A percentile compares a stretch with the other conserved stretches of the same genome.
phyloP scores from a whole-genome alignment of 1,140 invertebrate genomes.

The Apis florea region DNA sequence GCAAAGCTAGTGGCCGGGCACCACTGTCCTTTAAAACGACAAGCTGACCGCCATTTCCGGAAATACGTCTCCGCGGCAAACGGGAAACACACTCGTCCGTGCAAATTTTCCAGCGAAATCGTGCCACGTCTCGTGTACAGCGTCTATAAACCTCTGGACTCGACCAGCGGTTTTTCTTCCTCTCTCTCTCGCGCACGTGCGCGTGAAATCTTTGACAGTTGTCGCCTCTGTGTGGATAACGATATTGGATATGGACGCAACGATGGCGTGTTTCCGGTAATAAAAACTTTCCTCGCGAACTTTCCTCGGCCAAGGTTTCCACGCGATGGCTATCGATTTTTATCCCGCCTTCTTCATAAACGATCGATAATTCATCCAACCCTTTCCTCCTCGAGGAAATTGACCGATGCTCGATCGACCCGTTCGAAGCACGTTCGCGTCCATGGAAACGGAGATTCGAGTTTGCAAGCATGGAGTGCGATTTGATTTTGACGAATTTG shows the following conservation, averaged over 20 bases:
- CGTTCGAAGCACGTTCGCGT: too few species aligned
- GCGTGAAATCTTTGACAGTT: neutral
- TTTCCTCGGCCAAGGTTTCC: constrained; percentile 13
- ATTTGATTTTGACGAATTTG: neutral
- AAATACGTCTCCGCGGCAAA: neutral
- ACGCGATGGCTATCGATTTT: constrained; percentile 48
- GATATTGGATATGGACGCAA: constrained; percentile 19
- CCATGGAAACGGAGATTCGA: too few species aligned
- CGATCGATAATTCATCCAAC: constrained; percentile 51
- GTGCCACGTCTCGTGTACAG: too few species aligned
- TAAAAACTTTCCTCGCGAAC: constrained; percentile 45
- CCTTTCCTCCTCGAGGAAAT: constrained; percentile 23
- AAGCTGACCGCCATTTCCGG: neutral
- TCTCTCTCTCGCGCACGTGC: too few species aligned
- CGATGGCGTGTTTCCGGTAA: constrained; percentile 18
- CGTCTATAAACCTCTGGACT: too few species aligned
- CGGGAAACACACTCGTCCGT: too few species aligned
- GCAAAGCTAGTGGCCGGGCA: neutral
- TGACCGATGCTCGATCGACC: constrained; percentile 9
- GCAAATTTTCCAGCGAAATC: neutral
- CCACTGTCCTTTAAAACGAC: neutral
- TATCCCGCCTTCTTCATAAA: constrained; percentile 49
- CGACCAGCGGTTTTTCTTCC: too few species aligned
- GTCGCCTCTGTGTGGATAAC: neutral
- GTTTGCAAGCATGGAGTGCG: neutral